Evolutionary conservation across 53 echinoderm and acorn worm species (phyloP), one percentile per base, ranked within the genome.

Genomic region (Luidia sarsii): DNA sequence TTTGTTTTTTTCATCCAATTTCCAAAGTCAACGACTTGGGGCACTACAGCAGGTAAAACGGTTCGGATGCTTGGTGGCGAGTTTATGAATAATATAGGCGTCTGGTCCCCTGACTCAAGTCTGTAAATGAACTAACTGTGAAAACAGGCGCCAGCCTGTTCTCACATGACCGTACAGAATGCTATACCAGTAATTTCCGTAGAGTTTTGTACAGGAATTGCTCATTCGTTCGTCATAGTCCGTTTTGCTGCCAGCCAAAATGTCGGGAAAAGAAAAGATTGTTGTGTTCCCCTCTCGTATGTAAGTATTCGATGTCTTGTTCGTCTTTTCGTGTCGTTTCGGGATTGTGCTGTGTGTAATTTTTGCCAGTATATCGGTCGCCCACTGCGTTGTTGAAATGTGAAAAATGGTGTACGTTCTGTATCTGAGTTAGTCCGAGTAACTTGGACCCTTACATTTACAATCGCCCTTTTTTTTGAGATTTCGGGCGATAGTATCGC

Each of bases 261-360:
- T 77, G 77, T 77, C 77, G 77, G 92, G 92, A 36, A 94, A 94
- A 85, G 94, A 94, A 24, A 88, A 69, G 57, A 88, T 94, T 39
- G 57, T 82, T 0, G 86, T 94, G 20, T 94, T 94, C 48, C 94
- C 94, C 43, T 94, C 94, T 11, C 75, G 94, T 75, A 94, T 94
- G 94, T 94, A 68, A 94, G 90, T 88, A 82, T 49, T 60, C 30
- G 31, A 30, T 64, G 11, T 22, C 16, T 57, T 29, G 67, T 32
- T 63, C 29, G 32, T 5, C 19, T 66, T 36, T 60, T 20, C 27
- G 28, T 81, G 11, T 51, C 82, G n/a, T 51, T 92, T 63, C 86
- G 10, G 15, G 28, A 3, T 28, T 19, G 19, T 28, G 2, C 31
- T 4, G 59, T 7, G 7, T 25, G 10, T 57, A 25, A n/a, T n/a